These are phyloP conservation scores for Tipula vernalis DNA, from an alignment of 2,888 invertebrate species.

Conservation along the genomic window DNA sequence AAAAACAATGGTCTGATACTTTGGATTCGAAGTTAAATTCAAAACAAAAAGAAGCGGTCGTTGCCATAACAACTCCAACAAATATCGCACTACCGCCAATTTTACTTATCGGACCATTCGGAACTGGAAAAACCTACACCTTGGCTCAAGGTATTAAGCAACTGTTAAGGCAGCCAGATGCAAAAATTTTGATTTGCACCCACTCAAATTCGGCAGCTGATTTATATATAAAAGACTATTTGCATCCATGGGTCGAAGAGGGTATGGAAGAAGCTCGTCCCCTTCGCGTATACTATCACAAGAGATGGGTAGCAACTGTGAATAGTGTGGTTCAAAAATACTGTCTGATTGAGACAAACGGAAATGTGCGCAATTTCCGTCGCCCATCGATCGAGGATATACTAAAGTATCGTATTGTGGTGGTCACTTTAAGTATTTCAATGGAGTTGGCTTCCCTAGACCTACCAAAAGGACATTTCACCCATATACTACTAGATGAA, in stretches of 20 bases:
- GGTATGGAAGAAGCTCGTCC: constrained; percentile 55
- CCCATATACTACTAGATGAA: constrained; percentile 74
- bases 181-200: constrained; percentile 67
- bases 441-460: constrained; percentile 58
- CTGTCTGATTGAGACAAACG: constrained; percentile 50
- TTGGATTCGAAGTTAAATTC: constrained; percentile 54
- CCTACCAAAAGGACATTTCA: constrained; percentile 50
- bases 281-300: constrained; percentile 65
- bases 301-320: constrained; percentile 67
- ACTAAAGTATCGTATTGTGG: constrained; percentile 54
- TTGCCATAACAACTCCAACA: constrained; percentile 57
- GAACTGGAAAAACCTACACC: constrained; percentile 80
- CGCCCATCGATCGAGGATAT: constrained; percentile 61
- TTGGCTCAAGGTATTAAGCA: constrained; percentile 62
- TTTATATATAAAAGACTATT: constrained; percentile 71
- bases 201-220: constrained; percentile 82
- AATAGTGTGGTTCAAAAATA: constrained; percentile 59
- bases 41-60: constrained; percentile 66
- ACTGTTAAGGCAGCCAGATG: constrained; percentile 46
- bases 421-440: constrained; percentile 68
- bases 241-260: constrained; percentile 59
- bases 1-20: constrained; percentile 51
- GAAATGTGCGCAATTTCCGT: constrained; percentile 45
- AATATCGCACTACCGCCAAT: constrained; percentile 53
- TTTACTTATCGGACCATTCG: constrained; percentile 65